phyloP scores from a whole-genome alignment of 2,113 vertebrate species.

The Cavia aperea region DNA sequence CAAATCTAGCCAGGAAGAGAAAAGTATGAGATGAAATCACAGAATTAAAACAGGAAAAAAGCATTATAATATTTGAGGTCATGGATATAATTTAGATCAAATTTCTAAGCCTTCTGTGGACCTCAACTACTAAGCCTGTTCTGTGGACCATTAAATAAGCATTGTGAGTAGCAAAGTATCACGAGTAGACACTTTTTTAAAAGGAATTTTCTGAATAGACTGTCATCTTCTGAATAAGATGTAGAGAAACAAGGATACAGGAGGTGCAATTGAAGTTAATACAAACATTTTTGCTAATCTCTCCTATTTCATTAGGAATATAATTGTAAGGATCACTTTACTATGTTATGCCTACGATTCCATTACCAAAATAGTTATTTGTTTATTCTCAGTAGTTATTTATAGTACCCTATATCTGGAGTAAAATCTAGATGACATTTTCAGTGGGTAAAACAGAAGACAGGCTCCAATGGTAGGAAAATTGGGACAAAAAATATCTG shows the following conservation, averaged over 20 bases:
- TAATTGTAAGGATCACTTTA: background rate
- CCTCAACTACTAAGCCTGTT: background rate
- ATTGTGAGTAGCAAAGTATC: background rate
- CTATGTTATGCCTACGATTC: background rate
- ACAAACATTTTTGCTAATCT: background rate
- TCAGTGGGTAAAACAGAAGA: background rate
- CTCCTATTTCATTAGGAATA: background rate
- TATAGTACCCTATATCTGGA: background rate
- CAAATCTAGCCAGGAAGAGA: background rate
- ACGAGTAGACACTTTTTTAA: background rate
- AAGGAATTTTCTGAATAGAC: background rate
- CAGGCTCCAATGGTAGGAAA: background rate
- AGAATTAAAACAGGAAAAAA: background rate
- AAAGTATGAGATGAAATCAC: background rate
- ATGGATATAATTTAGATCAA: background rate
- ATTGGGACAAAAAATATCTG: background rate
- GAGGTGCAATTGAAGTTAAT: accelerated
- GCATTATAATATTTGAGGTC: background rate
- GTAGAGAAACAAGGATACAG: background rate
- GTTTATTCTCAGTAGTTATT: background rate
- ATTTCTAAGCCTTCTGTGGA: background rate
- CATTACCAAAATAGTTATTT: background rate
- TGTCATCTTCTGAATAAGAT: background rate
- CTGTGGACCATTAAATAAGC: background rate
- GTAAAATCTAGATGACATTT: background rate